phyloP scores from a whole-genome alignment of 2,888 invertebrate genomes.

The Xestia xanthographa region DNA sequence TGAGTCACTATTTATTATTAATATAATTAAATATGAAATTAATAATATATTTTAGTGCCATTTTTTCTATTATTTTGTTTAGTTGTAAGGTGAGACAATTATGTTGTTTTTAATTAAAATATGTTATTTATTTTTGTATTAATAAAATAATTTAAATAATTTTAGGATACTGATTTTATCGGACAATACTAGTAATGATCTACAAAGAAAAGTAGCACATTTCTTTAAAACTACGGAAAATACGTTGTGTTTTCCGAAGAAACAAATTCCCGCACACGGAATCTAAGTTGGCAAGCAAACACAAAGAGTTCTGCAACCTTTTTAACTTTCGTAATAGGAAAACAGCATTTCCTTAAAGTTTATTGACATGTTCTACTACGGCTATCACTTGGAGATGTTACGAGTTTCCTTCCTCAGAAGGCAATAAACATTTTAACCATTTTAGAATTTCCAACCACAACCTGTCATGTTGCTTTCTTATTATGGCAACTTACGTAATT shows the following conservation, averaged over 20 bases:
- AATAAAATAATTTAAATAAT: neutral
- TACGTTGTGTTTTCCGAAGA: constrained; percentile 1
- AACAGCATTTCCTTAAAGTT: constrained; percentile 30
- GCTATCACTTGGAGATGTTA: constrained; percentile 7
- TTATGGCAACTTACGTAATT: neutral
- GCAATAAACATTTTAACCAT: neutral
- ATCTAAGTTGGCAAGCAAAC: constrained; percentile 34
- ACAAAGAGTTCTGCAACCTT: constrained; percentile 36
- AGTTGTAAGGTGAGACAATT: constrained; percentile 65
- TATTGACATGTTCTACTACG: constrained; percentile 18
- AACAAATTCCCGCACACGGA: constrained; percentile 3
- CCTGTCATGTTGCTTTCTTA: too few relatives aligned
- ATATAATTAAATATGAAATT: constrained; percentile 67
- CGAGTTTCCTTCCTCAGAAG: neutral
- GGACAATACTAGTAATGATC: neutral
- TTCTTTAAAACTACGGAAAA: neutral
- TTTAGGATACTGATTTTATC: neutral
- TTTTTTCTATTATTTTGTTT: constrained; percentile 59
- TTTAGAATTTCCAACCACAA: neutral
- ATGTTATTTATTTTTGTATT: neutral
- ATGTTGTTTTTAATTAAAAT: neutral
- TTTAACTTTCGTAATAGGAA: constrained; percentile 45
- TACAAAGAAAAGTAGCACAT: neutral
- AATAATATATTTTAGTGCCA: constrained; percentile 53
- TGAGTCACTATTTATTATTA: constrained; percentile 46